Percentiles rank a stretch among this genome's conserved stretches.
These are phyloP conservation scores for Pseudopipra pipra DNA, from an alignment of 2,113 vertebrate genomes.

Conservation along the genomic window DNA sequence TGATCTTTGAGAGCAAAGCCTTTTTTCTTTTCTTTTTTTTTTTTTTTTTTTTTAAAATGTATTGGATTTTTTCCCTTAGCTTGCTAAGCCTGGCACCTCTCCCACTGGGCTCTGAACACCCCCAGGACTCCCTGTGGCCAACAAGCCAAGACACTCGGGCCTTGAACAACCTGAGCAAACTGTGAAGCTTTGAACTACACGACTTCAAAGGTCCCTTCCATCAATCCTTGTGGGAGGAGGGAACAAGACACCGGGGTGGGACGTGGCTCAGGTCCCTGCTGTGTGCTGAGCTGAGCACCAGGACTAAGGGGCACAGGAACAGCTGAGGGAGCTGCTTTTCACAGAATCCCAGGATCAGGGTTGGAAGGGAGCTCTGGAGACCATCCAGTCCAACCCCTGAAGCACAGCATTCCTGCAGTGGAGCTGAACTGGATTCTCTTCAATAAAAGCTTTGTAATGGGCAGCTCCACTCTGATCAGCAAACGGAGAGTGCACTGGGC, in stretches of 20 bases:
- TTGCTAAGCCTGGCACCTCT: neutral
- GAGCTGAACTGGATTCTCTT: neutral
- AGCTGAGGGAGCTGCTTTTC: neutral
- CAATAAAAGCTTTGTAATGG: rapidly evolving
- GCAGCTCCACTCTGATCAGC: neutral
- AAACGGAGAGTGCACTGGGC: neutral
- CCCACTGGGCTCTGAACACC: too few relatives aligned
- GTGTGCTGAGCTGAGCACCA: neutral
- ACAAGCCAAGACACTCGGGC: rapidly evolving
- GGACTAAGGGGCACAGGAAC: rapidly evolving
- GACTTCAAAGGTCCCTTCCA: neutral
- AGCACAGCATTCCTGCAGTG: neutral
- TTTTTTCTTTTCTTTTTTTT: too few relatives aligned
- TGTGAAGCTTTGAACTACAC: rapidly evolving
- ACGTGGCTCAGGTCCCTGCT: neutral
- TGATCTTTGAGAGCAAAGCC: neutral
- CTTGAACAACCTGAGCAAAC: neutral
- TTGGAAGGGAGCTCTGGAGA: neutral
- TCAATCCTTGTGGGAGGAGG: rapidly evolving
- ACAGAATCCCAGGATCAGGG: neutral
- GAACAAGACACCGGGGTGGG: neutral
- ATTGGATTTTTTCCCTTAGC: neutral
- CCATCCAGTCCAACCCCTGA: rapidly evolving
- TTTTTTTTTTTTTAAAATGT: neutral
- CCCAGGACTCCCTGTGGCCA: too few relatives aligned